Percentiles rank a stretch among this genome's conserved stretches.
Conservation (phyloP, 2,888 invertebrate species). For the Stegana nigrithorax region DNA sequence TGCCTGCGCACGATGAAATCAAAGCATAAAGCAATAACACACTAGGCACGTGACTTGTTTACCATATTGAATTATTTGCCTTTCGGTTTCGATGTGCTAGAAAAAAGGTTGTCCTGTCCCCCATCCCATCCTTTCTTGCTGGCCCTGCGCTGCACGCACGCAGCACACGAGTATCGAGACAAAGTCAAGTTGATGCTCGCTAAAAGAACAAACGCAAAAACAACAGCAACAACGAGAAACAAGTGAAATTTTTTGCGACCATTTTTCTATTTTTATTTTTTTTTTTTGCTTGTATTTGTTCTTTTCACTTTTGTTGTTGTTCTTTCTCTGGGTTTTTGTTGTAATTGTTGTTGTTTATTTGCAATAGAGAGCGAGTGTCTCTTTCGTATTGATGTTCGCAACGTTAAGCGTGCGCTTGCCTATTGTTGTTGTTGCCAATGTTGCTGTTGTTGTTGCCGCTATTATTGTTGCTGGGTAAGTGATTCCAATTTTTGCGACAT, state of each 20-base stretch:
- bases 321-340: not conserved
- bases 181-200: not conserved
- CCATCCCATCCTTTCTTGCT: not conserved
- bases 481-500: slow-evolving; percentile 9
- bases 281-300: not conserved
- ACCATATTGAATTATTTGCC: slow-evolving; percentile 61
- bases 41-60: slow-evolving; percentile 62
- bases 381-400: not conserved
- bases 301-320: not conserved
- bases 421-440: not conserved
- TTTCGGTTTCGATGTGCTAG: slow-evolving; percentile 44
- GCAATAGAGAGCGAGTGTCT: not conserved
- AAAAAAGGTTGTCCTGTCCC: not conserved
- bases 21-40: slow-evolving; percentile 37
- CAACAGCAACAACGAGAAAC: not conserved
- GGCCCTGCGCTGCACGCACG: not conserved
- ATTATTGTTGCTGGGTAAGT: not conserved
- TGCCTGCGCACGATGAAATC: not conserved
- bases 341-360: not conserved
- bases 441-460: not conserved
- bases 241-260: not conserved
- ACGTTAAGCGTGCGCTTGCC: not conserved
- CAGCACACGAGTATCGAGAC: slow-evolving; percentile 25
- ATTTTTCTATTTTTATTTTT: not conserved
- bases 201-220: not conserved